phyloP scores from a whole-genome alignment of 2,888 invertebrate genomes.

The Lucinisca nassula region DNA sequence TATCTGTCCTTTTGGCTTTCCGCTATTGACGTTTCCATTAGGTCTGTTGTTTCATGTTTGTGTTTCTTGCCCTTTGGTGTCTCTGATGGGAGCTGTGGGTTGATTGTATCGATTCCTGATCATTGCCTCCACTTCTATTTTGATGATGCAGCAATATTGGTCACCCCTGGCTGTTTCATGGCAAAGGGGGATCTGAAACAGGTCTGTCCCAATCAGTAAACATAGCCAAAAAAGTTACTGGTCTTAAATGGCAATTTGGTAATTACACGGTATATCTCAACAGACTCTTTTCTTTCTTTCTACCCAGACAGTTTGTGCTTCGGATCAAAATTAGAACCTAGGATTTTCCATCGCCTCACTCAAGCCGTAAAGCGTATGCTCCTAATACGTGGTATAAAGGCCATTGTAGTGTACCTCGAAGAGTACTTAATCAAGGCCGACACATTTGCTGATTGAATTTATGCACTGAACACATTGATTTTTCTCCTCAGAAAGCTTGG shows the following conservation, averaged over 20 bases:
- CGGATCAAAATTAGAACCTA: slow-evolving; percentile 27
- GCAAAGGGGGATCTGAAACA: slow-evolving; percentile 45
- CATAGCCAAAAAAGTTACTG: slow-evolving; percentile 37
- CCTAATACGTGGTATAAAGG: slow-evolving; percentile 17
- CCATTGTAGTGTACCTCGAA: slow-evolving; percentile 24
- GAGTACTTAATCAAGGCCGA: slow-evolving; percentile 12
- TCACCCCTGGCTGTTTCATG: slow-evolving; percentile 21
- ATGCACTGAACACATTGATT: slow-evolving; percentile 13
- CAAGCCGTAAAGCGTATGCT: slow-evolving; percentile 43
- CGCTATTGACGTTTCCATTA: too few species aligned
- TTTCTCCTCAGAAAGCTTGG: slow-evolving; percentile 20
- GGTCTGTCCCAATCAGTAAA: slow-evolving; percentile 36
- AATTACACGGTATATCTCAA: neutral
- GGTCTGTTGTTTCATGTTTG: too few species aligned
- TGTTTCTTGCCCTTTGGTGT: too few species aligned
- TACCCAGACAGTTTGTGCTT: too few species aligned
- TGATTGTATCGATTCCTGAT: too few species aligned
- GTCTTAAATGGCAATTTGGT: slow-evolving; percentile 31
- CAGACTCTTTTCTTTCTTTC: slow-evolving; percentile 23
- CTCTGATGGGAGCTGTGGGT: too few species aligned
- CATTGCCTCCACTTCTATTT: too few species aligned
- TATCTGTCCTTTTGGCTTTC: too few species aligned
- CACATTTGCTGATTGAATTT: neutral
- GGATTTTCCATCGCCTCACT: slow-evolving; percentile 42
- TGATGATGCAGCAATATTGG: slow-evolving; percentile 36